Evolutionary conservation across 1,140 invertebrate species (phyloP).

Genomic region (Vanessa tameamea): DNA sequence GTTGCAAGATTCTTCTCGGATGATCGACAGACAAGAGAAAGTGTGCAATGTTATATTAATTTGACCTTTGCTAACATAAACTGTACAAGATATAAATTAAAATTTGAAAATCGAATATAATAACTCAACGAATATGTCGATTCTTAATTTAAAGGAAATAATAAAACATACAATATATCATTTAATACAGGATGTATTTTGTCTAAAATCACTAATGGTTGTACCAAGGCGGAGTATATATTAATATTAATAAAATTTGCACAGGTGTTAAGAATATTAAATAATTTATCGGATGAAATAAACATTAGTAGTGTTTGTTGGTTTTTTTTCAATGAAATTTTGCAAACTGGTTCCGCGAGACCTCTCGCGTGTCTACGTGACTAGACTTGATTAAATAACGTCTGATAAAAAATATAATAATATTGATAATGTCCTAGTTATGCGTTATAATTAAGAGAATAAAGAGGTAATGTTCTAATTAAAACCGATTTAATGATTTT

Average conservation of each 20-base stretch:
- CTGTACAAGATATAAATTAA: too few relatives aligned
- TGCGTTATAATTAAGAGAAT: too few relatives aligned
- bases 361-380: neutral
- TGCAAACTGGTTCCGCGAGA: conserved; percentile 5
- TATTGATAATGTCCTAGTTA: neutral
- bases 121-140: too few relatives aligned
- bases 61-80: too few relatives aligned
- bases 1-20: too few relatives aligned
- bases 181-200: neutral
- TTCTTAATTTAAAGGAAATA: too few relatives aligned
- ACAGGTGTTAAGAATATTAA: conserved; percentile 1
- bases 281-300: conserved; percentile 29
- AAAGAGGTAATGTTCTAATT: too few relatives aligned
- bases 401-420: conserved; percentile 6
- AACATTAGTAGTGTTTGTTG: conserved; percentile 22
- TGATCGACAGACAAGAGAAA: too few relatives aligned
- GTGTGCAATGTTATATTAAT: too few relatives aligned
- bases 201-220: neutral
- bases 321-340: conserved; percentile 1
- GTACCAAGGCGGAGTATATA: neutral
- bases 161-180: too few relatives aligned
- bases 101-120: too few relatives aligned
- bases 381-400: neutral
- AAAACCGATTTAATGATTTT: too few relatives aligned
- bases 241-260: neutral